Base-by-base conservation (phyloP, 2,113 vertebrate species). In the Parus major region DNA sequence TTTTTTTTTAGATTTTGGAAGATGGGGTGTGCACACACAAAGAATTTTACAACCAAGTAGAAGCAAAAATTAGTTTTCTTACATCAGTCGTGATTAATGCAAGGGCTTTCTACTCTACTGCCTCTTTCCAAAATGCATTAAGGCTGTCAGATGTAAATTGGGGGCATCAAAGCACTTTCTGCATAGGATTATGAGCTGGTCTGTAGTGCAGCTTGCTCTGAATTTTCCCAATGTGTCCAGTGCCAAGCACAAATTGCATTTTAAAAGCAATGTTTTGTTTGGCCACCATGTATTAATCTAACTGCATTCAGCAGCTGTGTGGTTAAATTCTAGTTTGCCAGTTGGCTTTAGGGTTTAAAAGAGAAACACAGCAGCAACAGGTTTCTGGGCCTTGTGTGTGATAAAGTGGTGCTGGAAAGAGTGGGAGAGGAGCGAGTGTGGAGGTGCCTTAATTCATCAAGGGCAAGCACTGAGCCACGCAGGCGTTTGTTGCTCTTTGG, bases 261-360 rank as follows among this genome's bases (percentile, higher is more conserved):
- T 97, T 92, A 94, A 97, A 94, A 91, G 91, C 91, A 75, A 15
- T 95, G 86, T 96, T 96, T 97, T 97, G 90, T 86, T 96, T 97
- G 96, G 92, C 94, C 68, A 35, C 52, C 7, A 0, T 22, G 25
- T 60, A 60, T 93, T 82, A 82, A 84, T 93, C 39, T 57, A 71
- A 68, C 87, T 64, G 64, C 41, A 21, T 80, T 95, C 94, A 86
- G 93, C 96, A 97, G 94, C 85, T 83, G 93, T 35, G 88, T 96
- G 96, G 95, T 97, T 96, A 96, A 94, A 90, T 73, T 71, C 78
- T 55, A 50, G 46, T 76, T 84, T 93, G 91, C 91, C 81, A 88
- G 76, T 90, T 95, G 97, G 88, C 87, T 96, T 88, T 60, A 50
- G 81, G 61, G 22, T 88, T 91, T 92, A 81, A 84, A 92, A 86